Base-by-base conservation (phyloP, 2,888 invertebrate genomes). In the Chromoteleia sp. region DNA sequence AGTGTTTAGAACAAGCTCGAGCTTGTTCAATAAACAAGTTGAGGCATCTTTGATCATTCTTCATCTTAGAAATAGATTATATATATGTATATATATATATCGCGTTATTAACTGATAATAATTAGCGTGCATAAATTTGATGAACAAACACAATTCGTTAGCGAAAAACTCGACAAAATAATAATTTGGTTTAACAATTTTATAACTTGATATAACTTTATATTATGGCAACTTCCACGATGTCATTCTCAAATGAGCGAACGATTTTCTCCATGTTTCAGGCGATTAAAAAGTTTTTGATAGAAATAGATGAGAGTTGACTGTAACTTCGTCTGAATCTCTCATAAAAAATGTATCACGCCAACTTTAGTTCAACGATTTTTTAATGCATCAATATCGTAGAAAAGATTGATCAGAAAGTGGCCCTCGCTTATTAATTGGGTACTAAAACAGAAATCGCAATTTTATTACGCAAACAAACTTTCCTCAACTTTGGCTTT, bases 261-360 rank as follows among this genome's bases (percentile, higher is more conserved):
- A 58, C 58, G 58, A 25, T 58, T 58, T 52, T 52, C 39, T 52
- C n/a, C 33, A 48, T 63, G 45, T 48, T 63, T 29, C 21, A 25
- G 14, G 25, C 48, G 63, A 63, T 63, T 33, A 63, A 65, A 65
- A 63, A 7, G 19, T 52, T 65, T 52, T 65, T 33, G 50, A 65
- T 65, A 65, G 50, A 50, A 65, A 65, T 52, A 65, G 50, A 52
- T 65, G 65, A 39, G 52, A 65, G 50, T 65, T 65, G 36, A 65
- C 50, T 15, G 65, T 14, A 65, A 65, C 50, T 65, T 65, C n/a
- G 29, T n/a, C 19, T 21, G 33, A 8, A 21, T 36, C 10, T 58
- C 33, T 48, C 48, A 48, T 63, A 33, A 63, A 63, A 63, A 45
- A 54, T 48, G 45, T 67, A 52, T 67, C 65, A 41, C 52, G 52